Conservation (phyloP, 2,797 vertebrate species). For the Podarcis siculus region DNA sequence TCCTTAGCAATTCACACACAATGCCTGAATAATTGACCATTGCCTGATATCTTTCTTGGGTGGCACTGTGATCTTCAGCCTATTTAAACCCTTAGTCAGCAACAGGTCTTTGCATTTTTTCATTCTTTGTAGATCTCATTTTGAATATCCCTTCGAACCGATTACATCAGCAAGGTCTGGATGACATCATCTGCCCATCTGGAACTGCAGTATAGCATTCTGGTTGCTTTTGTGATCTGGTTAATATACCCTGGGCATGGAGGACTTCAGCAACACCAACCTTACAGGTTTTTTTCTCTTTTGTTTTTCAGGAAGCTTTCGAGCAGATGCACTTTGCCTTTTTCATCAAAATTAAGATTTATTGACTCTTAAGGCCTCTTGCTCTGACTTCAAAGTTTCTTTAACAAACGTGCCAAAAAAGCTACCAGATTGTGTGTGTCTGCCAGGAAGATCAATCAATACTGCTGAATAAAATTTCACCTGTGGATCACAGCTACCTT, state of each 20-base stretch:
- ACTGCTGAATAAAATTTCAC: constrained; percentile 46
- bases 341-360: constrained; percentile 62
- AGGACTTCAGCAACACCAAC: background rate
- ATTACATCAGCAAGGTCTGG: background rate
- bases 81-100: too few species aligned
- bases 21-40: background rate
- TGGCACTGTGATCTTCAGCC: too few species aligned
- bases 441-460: constrained; percentile 53
- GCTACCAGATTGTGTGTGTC: constrained; percentile 32
- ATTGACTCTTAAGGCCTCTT: constrained; percentile 48
- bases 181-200: background rate
- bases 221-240: background rate
- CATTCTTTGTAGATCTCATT: background rate
- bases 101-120: background rate
- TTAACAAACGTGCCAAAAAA: constrained; percentile 54
- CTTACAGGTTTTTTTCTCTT: background rate
- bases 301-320: background rate
- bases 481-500: background rate
- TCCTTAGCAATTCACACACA: too few species aligned
- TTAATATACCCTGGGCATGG: background rate
- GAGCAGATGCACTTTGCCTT: constrained; percentile 27
- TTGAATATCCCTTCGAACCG: background rate
- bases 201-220: background rate
- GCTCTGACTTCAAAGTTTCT: constrained; percentile 53
- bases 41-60: background rate